A percentile compares a stretch with the other conserved stretches of the same genome.
phyloP scores from a whole-genome alignment of 2,113 vertebrate genomes.

The Sinosuthora webbiana region DNA sequence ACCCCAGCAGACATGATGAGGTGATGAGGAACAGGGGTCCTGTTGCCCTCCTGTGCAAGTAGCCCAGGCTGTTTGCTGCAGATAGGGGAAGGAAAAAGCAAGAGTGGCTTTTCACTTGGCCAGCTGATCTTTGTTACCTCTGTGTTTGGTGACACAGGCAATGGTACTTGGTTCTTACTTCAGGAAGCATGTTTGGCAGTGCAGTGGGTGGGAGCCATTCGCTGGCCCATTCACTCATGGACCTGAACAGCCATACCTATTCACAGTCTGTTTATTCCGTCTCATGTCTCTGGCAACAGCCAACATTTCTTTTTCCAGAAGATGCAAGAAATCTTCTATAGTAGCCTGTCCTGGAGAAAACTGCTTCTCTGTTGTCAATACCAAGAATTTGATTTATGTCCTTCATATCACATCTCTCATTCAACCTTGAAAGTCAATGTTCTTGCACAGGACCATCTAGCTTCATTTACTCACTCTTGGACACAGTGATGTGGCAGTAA shows the following conservation, averaged over 20 bases:
- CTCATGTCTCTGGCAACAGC: not conserved
- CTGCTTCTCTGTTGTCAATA: not conserved
- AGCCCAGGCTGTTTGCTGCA: not conserved
- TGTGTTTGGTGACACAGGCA: not conserved
- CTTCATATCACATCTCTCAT: constrained; percentile 1
- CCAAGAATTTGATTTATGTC: constrained; percentile 13
- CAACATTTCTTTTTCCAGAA: not conserved
- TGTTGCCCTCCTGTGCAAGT: fast-evolving
- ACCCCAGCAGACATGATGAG: fast-evolving
- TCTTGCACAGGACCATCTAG: not conserved
- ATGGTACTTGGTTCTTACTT: not conserved
- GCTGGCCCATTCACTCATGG: not conserved
- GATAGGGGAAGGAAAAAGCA: not conserved
- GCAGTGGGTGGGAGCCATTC: not conserved
- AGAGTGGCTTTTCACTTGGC: not conserved
- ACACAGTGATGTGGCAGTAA: not conserved
- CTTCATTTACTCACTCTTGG: not conserved
- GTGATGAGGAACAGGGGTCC: not conserved
- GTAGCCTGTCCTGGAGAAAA: not conserved
- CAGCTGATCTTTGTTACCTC: not conserved
- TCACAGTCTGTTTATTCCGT: not conserved
- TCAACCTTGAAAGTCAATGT: not conserved
- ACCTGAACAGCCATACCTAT: not conserved
- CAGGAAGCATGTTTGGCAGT: not conserved
- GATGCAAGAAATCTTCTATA: not conserved